Percentiles rank a stretch among this genome's conserved stretches.
phyloP scores from a whole-genome alignment of 2,113 vertebrate species.

The Eulacestoma nigropectus region DNA sequence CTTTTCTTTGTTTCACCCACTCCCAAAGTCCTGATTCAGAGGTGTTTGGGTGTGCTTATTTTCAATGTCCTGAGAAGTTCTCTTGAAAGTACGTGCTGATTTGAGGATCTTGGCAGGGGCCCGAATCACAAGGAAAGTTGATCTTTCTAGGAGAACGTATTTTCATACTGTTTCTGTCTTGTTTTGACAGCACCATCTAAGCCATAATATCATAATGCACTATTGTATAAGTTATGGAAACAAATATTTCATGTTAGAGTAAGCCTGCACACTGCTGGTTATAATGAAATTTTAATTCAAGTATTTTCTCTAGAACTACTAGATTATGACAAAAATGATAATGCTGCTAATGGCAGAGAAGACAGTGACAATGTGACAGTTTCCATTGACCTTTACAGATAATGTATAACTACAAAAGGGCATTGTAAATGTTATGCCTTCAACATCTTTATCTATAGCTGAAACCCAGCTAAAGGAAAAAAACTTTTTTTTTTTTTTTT shows the following conservation, averaged over 20 bases:
- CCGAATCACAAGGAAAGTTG: background rate
- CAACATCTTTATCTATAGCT: background rate
- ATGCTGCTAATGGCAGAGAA: background rate
- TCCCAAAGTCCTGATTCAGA: background rate
- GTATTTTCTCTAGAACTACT: background rate
- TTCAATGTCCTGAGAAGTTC: background rate
- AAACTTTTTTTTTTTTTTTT: background rate
- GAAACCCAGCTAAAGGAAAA: background rate
- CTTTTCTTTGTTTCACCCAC: background rate
- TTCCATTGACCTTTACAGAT: background rate
- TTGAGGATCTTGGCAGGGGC: background rate
- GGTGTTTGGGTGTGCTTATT: background rate
- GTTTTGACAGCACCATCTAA: background rate
- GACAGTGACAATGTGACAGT: background rate
- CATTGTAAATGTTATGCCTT: background rate
- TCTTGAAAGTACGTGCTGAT: background rate
- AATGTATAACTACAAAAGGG: background rate
- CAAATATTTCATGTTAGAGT: background rate
- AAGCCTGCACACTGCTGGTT: background rate
- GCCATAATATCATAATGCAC: background rate
- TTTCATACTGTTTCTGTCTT: background rate
- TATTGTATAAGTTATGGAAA: background rate
- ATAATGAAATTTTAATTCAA: background rate
- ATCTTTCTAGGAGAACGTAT: background rate
- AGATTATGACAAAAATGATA: background rate